Conservation (phyloP, 2,888 invertebrate species). For the Trisateles emortualis region DNA sequence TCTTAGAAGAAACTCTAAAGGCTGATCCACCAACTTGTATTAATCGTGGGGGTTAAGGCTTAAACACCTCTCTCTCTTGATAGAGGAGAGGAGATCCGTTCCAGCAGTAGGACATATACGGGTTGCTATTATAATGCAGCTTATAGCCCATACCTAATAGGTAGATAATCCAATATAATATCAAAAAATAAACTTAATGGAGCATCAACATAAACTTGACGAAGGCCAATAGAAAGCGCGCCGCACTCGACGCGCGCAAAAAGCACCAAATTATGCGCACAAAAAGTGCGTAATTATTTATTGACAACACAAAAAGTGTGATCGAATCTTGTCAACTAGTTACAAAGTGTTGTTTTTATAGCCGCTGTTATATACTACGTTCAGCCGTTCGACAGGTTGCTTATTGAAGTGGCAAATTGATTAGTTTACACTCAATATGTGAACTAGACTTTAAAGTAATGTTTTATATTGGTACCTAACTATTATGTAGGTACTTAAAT, state of each 20-base stretch:
- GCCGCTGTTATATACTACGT: not conserved
- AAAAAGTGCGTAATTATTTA: conserved; percentile 44
- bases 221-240: conserved; percentile 64
- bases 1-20: no score
- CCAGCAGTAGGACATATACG: no score
- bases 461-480: no score
- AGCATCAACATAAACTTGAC: not conserved
- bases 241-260: conserved; percentile 36
- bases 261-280: conserved; percentile 44
- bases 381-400: not conserved
- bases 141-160: not conserved
- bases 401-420: conserved; percentile 2
- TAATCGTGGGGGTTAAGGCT: no score
- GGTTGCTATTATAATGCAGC: no score
- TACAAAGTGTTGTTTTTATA: not conserved
- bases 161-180: not conserved
- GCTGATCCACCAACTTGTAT: no score
- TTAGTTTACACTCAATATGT: not conserved
- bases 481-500: no score
- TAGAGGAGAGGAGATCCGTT: no score
- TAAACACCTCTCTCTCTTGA: no score
- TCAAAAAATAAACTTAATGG: no score
- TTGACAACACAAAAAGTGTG: conserved; percentile 17
- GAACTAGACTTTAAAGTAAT: not conserved
- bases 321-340: conserved; percentile 5